Conservation (phyloP, 2,113 vertebrate species). For the Myiopsitta monachus region DNA sequence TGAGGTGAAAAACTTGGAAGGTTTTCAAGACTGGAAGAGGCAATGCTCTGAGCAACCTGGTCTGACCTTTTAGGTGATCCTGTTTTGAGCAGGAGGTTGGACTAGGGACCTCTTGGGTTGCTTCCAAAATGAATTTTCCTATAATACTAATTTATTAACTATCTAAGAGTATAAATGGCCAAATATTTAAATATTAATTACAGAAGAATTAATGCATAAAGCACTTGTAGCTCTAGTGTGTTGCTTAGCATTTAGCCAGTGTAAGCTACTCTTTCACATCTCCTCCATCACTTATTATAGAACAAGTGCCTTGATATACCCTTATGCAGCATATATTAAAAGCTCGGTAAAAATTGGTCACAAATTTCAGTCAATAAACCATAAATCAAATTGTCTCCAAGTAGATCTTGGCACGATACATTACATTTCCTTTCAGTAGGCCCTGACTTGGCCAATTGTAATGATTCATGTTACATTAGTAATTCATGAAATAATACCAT, state of each 20-base stretch:
- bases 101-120: background rate
- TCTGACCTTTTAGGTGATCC: background rate
- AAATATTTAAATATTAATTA: background rate
- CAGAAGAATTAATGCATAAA: background rate
- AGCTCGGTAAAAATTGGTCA: slow-evolving; percentile 5
- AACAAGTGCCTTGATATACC: background rate
- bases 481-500: background rate
- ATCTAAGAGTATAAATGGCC: background rate
- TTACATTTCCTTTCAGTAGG: background rate
- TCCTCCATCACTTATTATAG: background rate
- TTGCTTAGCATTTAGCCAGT: background rate
- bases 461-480: background rate
- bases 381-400: slow-evolving; percentile 24
- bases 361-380: background rate
- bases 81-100: background rate
- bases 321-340: background rate
- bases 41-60: background rate
- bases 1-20: background rate
- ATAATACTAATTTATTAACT: background rate
- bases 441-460: background rate
- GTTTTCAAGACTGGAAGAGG: background rate
- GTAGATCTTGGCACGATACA: background rate
- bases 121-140: background rate
- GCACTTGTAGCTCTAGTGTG: background rate
- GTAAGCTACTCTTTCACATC: background rate